Evolutionary conservation across 2,888 invertebrate genomes (phyloP), one percentile per base, ranked within the genome.

Genomic region (Mechanitis mazaeus): DNA sequence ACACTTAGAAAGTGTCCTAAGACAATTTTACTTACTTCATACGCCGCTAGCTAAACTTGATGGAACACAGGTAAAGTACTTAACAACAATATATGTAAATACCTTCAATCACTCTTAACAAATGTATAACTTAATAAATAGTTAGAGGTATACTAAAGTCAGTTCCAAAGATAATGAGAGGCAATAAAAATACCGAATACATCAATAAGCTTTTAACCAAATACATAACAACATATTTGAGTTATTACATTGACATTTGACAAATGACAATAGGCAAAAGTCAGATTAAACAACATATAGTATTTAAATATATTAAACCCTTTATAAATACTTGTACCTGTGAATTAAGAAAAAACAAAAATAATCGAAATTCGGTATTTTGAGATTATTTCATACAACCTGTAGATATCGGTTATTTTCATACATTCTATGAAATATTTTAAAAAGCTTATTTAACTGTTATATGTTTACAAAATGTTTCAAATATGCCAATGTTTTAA

Each of bases 1-100:
- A 42, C 9, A 42, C 42, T 31, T 50, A 50, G 31, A 50, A 28
- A 50, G 50, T 50, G 31, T 50, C 50, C 31, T 50, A 50, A 31
- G 31, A 50, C 31, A 31, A 3, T 31, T 50, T 50, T 50, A 50
- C 64, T 64, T 61, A 64, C 64, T 56, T 56, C 58, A 56, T 64
- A 61, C 11, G 61, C 64, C 61, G 56, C 53, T 54, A 64, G 55
- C 64, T 31, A 59, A 55, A 31, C 55, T 58, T 33, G 28, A 50
- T 33, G 11, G 28, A 28, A 56, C 46, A 59, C 58, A 46, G 45
- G n/a, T 55, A 56, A 20, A 50, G n/a, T 59, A 45, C 6, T 35
- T 54, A 53, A 45, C 45, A 42, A 45, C 38, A 6, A 6, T 55
- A 55, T 47, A 42, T 3, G 45, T 28, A 56, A 54, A 56, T 7